Evolutionary conservation across 2,113 vertebrate species (phyloP).

Genomic region (Gavia stellata): DNA sequence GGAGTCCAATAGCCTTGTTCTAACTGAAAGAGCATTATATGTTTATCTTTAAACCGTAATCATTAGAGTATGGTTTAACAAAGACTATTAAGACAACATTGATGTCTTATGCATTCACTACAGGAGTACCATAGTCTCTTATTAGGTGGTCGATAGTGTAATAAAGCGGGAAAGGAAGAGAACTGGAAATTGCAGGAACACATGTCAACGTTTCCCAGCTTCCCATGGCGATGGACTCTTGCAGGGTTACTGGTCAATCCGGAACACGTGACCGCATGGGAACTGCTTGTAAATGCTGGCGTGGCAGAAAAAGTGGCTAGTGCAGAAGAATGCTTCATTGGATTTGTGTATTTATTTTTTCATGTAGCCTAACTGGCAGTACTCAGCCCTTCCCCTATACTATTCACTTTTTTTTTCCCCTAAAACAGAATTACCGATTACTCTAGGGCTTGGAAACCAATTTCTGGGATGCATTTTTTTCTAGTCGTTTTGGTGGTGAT

Average conservation of each 20-base stretch:
- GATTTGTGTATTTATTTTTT: not conserved
- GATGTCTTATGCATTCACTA: not conserved
- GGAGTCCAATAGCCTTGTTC: not conserved
- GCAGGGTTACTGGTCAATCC: not conserved
- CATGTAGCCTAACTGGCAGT: not conserved
- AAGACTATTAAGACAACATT: no score
- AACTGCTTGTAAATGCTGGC: not conserved
- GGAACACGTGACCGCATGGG: not conserved
- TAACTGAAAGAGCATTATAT: not conserved
- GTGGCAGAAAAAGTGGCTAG: not conserved
- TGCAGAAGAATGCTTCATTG: not conserved
- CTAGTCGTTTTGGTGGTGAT: not conserved
- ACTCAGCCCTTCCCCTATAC: not conserved
- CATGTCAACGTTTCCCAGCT: not conserved
- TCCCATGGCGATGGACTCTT: not conserved
- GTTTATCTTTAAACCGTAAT: not conserved
- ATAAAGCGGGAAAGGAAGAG: not conserved
- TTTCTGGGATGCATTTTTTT: not conserved
- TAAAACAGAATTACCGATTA: not conserved
- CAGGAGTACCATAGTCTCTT: not conserved
- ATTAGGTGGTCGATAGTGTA: not conserved
- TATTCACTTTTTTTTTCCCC: not conserved
- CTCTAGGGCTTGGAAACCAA: not conserved
- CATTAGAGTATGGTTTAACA: not conserved
- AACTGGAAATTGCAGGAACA: not conserved